Conservation (phyloP, 2,888 invertebrate genomes). For the Troilus luridus region DNA sequence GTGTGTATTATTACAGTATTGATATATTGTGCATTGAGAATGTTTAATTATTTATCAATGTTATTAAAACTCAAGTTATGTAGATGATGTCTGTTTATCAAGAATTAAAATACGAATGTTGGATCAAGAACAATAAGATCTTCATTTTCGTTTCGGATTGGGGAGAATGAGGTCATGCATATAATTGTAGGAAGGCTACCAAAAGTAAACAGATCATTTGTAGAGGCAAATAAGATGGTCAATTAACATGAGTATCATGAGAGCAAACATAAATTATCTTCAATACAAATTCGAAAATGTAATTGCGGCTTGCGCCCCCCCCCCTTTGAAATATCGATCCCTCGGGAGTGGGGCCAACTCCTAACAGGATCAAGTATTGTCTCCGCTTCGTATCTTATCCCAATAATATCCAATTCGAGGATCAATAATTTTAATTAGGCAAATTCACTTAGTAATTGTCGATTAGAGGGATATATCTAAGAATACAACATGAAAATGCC, state of each 20-base stretch:
- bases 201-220: slow-evolving; percentile 5
- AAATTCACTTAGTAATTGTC: background rate
- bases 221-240: background rate
- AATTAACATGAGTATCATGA: background rate
- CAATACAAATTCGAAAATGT: background rate
- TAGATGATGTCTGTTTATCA: too few relatives aligned
- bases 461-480: background rate
- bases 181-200: background rate
- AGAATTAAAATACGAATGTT: background rate
- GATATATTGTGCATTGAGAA: too few relatives aligned
- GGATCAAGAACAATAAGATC: background rate
- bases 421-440: background rate
- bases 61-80: too few relatives aligned
- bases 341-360: background rate
- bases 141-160: background rate
- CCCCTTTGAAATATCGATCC: background rate
- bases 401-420: background rate
- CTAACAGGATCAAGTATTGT: background rate
- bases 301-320: background rate
- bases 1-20: too few relatives aligned
- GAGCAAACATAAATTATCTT: background rate
- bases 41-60: too few relatives aligned
- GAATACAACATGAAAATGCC: too few relatives aligned
- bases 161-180: background rate
- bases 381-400: background rate